A percentile compares a stretch with the other conserved stretches of the same genome.
These are phyloP conservation scores for Oreotragus oreotragus DNA, from an alignment of 2,113 vertebrate genomes.

Conservation along the genomic window DNA sequence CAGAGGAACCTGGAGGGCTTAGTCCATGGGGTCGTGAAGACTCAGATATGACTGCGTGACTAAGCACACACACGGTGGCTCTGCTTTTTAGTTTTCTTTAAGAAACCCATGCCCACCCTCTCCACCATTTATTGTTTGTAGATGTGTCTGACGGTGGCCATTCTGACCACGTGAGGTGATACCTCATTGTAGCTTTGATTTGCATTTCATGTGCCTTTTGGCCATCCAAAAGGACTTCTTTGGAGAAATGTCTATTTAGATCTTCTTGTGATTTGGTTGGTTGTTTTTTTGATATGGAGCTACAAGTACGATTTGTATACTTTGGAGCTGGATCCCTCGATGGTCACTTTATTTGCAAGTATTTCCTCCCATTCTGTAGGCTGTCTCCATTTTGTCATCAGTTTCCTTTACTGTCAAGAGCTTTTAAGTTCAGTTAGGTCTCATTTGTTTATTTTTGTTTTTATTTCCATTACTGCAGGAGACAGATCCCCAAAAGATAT, in stretches of 20 bases:
- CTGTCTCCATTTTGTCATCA: neutral
- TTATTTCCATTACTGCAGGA: neutral
- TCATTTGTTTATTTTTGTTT: neutral
- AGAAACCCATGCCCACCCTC: too few species aligned
- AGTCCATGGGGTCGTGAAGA: too few species aligned
- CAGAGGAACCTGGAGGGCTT: too few species aligned
- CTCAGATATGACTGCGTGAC: too few species aligned
- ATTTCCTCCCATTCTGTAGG: neutral
- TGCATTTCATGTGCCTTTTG: neutral
- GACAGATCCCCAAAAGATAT: neutral
- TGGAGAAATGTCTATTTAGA: neutral
- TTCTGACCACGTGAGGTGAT: neutral
- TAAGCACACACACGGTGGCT: too few species aligned
- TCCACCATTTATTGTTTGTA: neutral
- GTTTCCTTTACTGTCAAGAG: neutral
- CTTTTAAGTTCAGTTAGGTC: neutral
- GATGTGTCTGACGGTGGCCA: neutral
- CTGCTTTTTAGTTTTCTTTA: too few species aligned
- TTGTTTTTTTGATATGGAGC: neutral
- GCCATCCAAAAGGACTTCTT: neutral
- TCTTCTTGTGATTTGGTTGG: neutral
- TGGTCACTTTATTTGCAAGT: neutral
- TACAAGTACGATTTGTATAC: neutral
- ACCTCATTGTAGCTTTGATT: neutral
- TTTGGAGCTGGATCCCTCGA: neutral